Evolutionary conservation across 2,113 vertebrate genomes (phyloP).

Genomic region (Mohoua ochrocephala): DNA sequence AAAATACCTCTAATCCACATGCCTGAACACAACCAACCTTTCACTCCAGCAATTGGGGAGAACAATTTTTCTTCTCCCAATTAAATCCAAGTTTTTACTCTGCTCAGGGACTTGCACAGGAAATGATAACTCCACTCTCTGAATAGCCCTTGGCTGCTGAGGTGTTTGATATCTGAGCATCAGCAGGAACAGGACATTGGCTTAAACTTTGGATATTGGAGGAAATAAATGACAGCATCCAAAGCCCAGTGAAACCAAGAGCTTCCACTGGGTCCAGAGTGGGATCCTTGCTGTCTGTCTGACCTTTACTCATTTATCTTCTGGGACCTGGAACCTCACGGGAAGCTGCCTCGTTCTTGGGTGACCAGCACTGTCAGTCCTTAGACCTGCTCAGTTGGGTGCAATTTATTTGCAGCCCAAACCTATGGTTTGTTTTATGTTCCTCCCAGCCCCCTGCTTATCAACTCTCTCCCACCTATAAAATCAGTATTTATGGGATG

Average conservation of each 20-base stretch:
- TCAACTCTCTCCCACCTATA: not conserved
- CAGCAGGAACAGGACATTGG: not conserved
- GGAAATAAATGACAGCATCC: not conserved
- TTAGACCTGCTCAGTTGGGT: not conserved
- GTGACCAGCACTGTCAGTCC: not conserved
- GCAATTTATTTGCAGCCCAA: not conserved
- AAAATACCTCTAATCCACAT: not conserved
- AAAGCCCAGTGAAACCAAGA: not conserved
- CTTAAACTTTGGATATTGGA: not conserved
- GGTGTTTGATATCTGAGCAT: not conserved
- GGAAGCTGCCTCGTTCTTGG: not conserved
- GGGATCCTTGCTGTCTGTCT: not conserved
- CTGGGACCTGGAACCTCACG: not conserved
- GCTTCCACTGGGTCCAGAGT: not conserved
- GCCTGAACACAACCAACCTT: not conserved
- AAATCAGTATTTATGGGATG: not conserved
- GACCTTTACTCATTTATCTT: not conserved
- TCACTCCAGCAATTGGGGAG: not conserved
- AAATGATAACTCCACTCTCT: not conserved
- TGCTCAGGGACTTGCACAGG: not conserved
- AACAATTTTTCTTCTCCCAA: not conserved
- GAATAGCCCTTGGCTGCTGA: not conserved
- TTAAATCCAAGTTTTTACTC: not conserved
- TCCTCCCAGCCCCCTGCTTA: not conserved
- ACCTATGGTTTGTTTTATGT: not conserved